Evolutionary conservation across 2,113 vertebrate genomes (phyloP).

Genomic region (Atherinomorus stipes): DNA sequence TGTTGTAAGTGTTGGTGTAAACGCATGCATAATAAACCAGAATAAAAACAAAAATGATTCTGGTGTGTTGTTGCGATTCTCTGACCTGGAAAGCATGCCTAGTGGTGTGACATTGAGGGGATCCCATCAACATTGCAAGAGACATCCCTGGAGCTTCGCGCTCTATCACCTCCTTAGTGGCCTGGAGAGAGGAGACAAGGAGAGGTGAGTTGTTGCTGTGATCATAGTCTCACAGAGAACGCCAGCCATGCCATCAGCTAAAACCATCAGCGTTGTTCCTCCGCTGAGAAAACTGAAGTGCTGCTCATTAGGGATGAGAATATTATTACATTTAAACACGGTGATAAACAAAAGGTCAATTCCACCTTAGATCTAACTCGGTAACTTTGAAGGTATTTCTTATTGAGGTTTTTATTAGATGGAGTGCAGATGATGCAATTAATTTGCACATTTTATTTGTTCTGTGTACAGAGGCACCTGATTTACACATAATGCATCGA

Average conservation of each 20-base stretch:
- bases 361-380: too few relatives aligned
- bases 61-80: background rate
- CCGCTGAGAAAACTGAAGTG: slow-evolving; percentile 8
- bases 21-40: background rate
- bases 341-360: too few relatives aligned
- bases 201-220: slow-evolving; percentile 27
- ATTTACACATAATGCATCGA: background rate
- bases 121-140: slow-evolving; percentile 99
- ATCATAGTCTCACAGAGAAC: slow-evolving; percentile 20
- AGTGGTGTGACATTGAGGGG: slow-evolving; percentile 98
- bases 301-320: background rate
- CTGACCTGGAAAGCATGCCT: slow-evolving; percentile 99
- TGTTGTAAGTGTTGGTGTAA: background rate
- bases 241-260: background rate
- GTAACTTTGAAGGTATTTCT: too few relatives aligned
- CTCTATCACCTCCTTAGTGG: slow-evolving; percentile 99
- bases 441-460: background rate
- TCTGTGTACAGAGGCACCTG: background rate
- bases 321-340: too few relatives aligned
- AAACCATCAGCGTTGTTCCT: slow-evolving; percentile 13
- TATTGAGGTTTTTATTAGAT: too few relatives aligned
- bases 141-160: slow-evolving; percentile 99
- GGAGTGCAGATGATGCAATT: background rate
- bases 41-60: background rate
- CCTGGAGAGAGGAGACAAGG: slow-evolving; percentile 80